Base-by-base conservation (phyloP, 2,888 invertebrate species). In the Diplazon laetatorius region DNA sequence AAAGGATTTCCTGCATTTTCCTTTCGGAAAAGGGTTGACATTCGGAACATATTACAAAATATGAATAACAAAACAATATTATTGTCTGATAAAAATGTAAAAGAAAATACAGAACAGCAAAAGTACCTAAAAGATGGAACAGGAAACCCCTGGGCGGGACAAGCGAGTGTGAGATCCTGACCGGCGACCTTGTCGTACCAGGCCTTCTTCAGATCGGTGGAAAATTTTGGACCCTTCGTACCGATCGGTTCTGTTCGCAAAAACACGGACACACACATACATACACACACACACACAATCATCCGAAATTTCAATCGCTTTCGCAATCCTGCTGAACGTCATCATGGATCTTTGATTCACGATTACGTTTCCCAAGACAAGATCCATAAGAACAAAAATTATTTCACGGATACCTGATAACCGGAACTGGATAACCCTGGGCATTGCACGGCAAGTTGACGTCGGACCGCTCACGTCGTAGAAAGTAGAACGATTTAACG, bases 341-440 rank as follows among this genome's bases (percentile, higher is more conserved):
- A n/a, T n/a, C n/a, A n/a, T n/a, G n/a, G n/a, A n/a, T n/a, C n/a
- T n/a, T n/a, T n/a, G n/a, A n/a, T n/a, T n/a, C n/a, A n/a, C n/a
- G n/a, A n/a, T n/a, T n/a, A n/a, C n/a, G n/a, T n/a, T n/a, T n/a
- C n/a, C n/a, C n/a, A n/a, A n/a, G n/a, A n/a, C n/a, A n/a, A n/a
- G n/a, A n/a, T n/a, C n/a, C 6, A 48, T 16, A 5, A 4, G 22
- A 2, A 18, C 3, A 37, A 50, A 76, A 57, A 65, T 52, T 16
- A 57, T 57, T 63, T 74, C 37, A 72, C 39, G 42, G 78, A 92
- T 94, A 95, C 95, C 94, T 95, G 93, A 94, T 95, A 86, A 92
- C 91, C 76, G 95, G 95, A 89, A 94, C 92, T 85, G 95, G 95
- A 91, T 93, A 94, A 85, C 94, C 94, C 92, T 95, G 95, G 75